A percentile compares a stretch with the other conserved stretches of the same genome.
These are phyloP conservation scores for Fregetta grallaria DNA, from an alignment of 2,113 vertebrate species.

Conservation along the genomic window DNA sequence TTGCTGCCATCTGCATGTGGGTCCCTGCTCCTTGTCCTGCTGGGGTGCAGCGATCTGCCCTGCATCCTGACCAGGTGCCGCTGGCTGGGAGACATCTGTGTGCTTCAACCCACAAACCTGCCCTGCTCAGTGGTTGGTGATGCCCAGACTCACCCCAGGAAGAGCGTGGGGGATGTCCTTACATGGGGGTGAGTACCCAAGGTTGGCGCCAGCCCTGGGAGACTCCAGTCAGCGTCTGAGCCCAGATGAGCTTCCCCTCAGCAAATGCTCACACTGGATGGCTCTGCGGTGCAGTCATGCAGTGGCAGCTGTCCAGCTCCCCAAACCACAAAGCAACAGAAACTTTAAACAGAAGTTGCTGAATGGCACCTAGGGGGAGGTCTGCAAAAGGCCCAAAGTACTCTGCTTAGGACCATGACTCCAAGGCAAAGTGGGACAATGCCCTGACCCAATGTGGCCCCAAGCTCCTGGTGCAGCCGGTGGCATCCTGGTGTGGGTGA, in stretches of 20 bases:
- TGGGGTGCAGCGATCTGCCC: background rate
- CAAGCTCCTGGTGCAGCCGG: background rate
- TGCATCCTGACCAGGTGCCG: background rate
- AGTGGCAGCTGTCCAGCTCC: background rate
- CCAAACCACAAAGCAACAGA: background rate
- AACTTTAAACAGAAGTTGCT: background rate
- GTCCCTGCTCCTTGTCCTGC: background rate
- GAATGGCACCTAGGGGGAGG: background rate
- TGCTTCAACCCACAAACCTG: background rate
- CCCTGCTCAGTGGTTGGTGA: background rate
- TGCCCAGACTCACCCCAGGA: background rate
- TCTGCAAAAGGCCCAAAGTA: background rate
- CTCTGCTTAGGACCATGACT: background rate
- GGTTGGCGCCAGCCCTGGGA: background rate
- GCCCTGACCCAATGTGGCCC: rapidly evolving
- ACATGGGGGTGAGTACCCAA: background rate
- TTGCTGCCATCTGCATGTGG: background rate
- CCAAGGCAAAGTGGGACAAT: background rate
- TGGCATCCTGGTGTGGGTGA: background rate
- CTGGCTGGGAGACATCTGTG: background rate
- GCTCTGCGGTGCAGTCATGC: rapidly evolving
- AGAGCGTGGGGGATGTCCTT: background rate
- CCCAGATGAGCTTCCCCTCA: background rate
- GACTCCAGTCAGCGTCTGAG: background rate
- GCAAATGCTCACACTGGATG: background rate